These are phyloP conservation scores for Cirrhinus mrigala DNA, from an alignment of 2,797 vertebrate genomes.

Conservation along the genomic window DNA sequence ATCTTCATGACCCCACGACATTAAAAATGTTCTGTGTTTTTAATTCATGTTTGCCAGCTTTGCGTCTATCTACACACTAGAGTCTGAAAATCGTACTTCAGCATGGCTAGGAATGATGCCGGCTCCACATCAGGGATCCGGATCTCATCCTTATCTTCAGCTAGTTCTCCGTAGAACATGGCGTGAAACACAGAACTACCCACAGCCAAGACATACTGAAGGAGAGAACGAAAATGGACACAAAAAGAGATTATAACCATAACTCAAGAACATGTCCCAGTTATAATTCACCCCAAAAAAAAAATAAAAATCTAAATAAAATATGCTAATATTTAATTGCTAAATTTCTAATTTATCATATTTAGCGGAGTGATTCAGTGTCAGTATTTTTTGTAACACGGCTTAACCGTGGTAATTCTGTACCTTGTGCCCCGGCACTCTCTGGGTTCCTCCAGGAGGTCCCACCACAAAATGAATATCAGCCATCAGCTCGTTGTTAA, in stretches of 20 bases:
- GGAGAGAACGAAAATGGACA: not conserved
- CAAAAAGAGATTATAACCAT: not conserved
- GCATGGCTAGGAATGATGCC: slow-evolving; percentile 94
- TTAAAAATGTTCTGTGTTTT: not conserved
- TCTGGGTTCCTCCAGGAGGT: slow-evolving; percentile 91
- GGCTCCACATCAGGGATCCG: slow-evolving; percentile 98
- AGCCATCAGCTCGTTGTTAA: slow-evolving; percentile 99
- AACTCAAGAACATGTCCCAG: not conserved
- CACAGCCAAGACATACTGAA: slow-evolving; percentile 95
- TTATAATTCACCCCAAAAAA: not conserved
- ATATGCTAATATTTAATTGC: no score
- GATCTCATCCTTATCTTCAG: slow-evolving; percentile 97
- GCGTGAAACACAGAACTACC: slow-evolving; percentile 99
- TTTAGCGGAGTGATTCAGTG: not conserved
- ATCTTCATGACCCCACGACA: not conserved
- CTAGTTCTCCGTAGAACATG: slow-evolving; percentile 99
- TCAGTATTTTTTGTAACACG: not conserved
- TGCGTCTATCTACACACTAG: not conserved
- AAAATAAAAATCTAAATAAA: not conserved
- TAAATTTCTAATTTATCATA: not conserved
- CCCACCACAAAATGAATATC: slow-evolving; percentile 98
- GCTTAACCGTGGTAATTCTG: not conserved
- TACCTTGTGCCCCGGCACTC: slow-evolving; percentile 97
- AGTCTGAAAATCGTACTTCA: slow-evolving; percentile 84
- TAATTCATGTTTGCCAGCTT: not conserved